A percentile compares a stretch with the other conserved stretches of the same genome.
phyloP scores from a whole-genome alignment of 2,113 vertebrate genomes.

The Lamprotornis superbus region DNA sequence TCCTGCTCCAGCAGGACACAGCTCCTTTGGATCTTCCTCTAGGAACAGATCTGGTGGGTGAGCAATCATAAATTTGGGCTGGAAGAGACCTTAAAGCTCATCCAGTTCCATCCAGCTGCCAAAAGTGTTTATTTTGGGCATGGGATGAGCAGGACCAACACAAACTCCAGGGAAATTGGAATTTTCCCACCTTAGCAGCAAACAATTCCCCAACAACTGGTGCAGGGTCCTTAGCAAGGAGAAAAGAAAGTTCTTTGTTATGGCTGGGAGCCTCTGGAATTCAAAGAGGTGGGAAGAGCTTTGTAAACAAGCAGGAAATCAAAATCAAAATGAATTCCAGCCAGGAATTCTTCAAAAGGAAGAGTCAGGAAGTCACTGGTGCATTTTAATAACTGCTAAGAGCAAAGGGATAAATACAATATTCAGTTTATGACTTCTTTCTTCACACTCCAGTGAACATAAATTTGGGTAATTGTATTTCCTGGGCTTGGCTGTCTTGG shows the following conservation, averaged over 20 bases:
- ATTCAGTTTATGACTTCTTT: slow-evolving; percentile 70
- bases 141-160: neutral
- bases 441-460: slow-evolving; percentile 63
- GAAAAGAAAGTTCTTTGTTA: no score
- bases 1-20: neutral
- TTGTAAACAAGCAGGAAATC: neutral
- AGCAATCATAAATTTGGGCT: neutral
- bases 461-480: slow-evolving; percentile 79
- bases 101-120: neutral
- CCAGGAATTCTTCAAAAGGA: neutral
- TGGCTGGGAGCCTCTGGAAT: neutral
- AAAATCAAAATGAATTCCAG: neutral
- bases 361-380: neutral
- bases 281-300: neutral
- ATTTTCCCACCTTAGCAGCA: neutral
- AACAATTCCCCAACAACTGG: neutral
- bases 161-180: neutral
- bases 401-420: slow-evolving; percentile 69
- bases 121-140: neutral
- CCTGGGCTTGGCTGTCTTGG: slow-evolving; percentile 67
- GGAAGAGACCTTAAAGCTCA: neutral
- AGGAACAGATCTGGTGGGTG: rapidly evolving
- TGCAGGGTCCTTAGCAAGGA: neutral
- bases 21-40: neutral
- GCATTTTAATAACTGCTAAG: slow-evolving; percentile 67